These are phyloP conservation scores for Sylvilagus floridanus DNA, from an alignment of 2,797 vertebrate genomes.

Conservation along the genomic window DNA sequence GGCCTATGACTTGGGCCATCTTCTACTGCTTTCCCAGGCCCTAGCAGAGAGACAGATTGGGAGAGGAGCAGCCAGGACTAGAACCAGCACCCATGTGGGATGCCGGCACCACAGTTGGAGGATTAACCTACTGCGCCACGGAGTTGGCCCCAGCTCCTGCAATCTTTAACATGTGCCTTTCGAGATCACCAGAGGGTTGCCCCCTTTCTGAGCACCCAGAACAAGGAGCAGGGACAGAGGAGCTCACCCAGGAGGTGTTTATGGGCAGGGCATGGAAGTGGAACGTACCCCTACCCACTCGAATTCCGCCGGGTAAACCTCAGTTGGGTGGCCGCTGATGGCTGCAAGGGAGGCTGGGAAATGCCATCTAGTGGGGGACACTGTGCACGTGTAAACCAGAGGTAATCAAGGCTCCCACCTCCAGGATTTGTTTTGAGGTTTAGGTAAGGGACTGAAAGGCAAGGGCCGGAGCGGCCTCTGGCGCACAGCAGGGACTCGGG, in stretches of 20 bases:
- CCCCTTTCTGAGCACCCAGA: not conserved
- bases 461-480: not conserved
- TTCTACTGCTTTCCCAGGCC: no score
- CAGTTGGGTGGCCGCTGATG: not conserved
- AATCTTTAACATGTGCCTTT: not conserved
- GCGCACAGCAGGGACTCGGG: not conserved
- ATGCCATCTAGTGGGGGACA: conserved; percentile 1
- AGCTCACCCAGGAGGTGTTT: not conserved
- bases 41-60: no score
- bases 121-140: no score
- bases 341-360: conserved; percentile 9
- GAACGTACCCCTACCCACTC: not conserved
- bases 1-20: no score
- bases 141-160: no score
- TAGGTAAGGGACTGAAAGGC: not conserved
- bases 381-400: not conserved
- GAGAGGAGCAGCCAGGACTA: no score
- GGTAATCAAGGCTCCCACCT: not conserved
- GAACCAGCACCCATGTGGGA: no score
- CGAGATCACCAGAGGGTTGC: not conserved
- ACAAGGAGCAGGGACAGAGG: not conserved
- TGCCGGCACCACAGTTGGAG: no score
- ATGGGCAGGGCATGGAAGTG: not conserved
- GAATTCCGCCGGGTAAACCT: not conserved
- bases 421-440: conserved; percentile 15